Evolutionary conservation across 2,888 invertebrate species (phyloP), one percentile per base, ranked within the genome.

Genomic region (Phorcus lineatus): DNA sequence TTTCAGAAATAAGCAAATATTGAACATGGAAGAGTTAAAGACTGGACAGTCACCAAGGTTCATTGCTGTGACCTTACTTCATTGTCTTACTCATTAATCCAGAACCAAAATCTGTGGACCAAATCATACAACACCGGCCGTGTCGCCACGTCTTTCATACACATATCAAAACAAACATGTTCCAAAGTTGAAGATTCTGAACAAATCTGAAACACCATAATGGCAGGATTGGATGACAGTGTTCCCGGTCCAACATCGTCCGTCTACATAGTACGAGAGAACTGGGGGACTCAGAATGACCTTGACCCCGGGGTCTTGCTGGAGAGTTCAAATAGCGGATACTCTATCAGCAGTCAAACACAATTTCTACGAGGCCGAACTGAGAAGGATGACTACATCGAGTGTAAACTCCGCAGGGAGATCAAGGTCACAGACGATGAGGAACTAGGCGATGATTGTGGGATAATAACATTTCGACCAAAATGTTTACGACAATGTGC

Each of bases 391-490:
- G 86, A 87, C 31, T 86, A 87, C 40, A 85, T 87, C 16, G 84
- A 88, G 22, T 83, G 83, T 13, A 79, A 78, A 28, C 47, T 86
- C 40, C 67, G 57, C 17, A 11, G 22, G 19, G 78, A 77, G 13
- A 19, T 40, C n/a, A 24, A 22, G 62, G 62, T 22, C 28, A 22
- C 52, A 2, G 54, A 24, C 16, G 83, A 81, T n/a, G 81, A 81
- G 22, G 86, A 85, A 9, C 82, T 86, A 11, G 76, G 81, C 7
- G 62, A 77, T 13, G 57, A 47, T n/a, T 98, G 98, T 94, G 97
- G 97, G 87, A 96, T 98, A 91, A 95, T 97, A 80, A 95, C 95
- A 88, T 97, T 96, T 94, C 96, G 97, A 91, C 97, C 98, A 90
- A 95, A 95, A 88, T 96, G 96, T 93, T 95, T 98, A 91, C 97